These are phyloP conservation scores for Drosophila mimetica DNA, from an alignment of 2,888 invertebrate genomes.

Conservation along the genomic window DNA sequence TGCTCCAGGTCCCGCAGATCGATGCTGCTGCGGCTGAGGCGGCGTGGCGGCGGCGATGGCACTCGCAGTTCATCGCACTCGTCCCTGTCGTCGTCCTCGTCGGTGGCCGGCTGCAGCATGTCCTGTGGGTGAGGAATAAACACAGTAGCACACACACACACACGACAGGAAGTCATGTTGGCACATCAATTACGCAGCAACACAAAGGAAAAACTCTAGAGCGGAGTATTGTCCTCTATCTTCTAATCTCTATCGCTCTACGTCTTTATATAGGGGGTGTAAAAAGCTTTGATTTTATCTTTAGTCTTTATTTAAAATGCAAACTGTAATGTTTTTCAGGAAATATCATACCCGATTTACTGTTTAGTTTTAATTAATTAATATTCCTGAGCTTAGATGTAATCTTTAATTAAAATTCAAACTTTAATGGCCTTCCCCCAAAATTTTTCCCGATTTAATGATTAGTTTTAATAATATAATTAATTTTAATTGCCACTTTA, in stretches of 20 bases:
- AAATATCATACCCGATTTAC: too few species aligned
- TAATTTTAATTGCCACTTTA: too few species aligned
- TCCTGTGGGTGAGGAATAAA: conserved; percentile 64
- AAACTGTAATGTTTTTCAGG: too few species aligned
- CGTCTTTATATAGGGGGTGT: background rate
- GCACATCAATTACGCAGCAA: conserved; percentile 14
- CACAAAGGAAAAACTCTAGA: conserved; percentile 8
- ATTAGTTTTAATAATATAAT: too few species aligned
- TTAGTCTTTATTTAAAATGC: too few species aligned
- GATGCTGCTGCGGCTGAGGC: conserved; percentile 84
- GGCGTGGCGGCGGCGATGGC: conserved; percentile 84
- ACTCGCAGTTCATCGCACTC: conserved; percentile 84
- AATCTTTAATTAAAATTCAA: too few species aligned
- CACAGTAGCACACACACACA: background rate
- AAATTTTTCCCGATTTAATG: too few species aligned
- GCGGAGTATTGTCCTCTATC: background rate
- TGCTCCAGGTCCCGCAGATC: conserved; percentile 84
- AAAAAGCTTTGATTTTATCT: conserved; percentile 5
- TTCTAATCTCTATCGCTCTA: background rate
- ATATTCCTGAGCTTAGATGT: too few species aligned
- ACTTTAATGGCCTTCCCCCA: too few species aligned
- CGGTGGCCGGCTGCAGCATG: conserved; percentile 81
- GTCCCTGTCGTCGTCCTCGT: conserved; percentile 83
- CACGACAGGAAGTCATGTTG: conserved; percentile 8
- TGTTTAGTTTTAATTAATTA: too few species aligned